A percentile compares a stretch with the other conserved stretches of the same genome.
Conservation (phyloP, 2,797 vertebrate species). For the Peromyscus melanophrys region DNA sequence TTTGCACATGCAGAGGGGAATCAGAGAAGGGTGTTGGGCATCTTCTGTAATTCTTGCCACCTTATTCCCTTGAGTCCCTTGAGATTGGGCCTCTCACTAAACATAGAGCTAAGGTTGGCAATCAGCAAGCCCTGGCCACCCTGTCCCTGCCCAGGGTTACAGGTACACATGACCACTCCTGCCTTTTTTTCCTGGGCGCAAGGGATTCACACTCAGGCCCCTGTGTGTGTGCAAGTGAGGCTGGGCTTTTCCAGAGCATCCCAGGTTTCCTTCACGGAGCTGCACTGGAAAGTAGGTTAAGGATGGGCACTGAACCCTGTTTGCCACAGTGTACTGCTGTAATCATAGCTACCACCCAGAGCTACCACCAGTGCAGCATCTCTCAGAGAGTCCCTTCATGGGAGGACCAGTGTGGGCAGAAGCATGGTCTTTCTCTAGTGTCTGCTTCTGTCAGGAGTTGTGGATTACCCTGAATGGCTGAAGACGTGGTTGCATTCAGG, state of each 20-base stretch:
- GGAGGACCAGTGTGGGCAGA: too few species aligned
- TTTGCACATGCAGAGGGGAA: not conserved
- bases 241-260: not conserved
- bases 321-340: too few species aligned
- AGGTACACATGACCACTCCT: not conserved
- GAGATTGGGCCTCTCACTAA: not conserved
- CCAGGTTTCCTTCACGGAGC: not conserved
- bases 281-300: not conserved
- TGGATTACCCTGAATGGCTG: not conserved
- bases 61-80: not conserved
- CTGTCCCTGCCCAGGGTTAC: not conserved
- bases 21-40: not conserved
- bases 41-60: not conserved
- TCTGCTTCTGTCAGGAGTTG: not conserved
- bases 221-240: not conserved
- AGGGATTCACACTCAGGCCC: not conserved
- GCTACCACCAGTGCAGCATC: too few species aligned
- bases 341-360: not conserved
- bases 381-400: not conserved
- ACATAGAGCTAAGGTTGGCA: not conserved
- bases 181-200: not conserved
- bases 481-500: not conserved
- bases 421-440: too few species aligned
- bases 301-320: too few species aligned
- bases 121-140: not conserved